phyloP scores from a whole-genome alignment of 2,113 vertebrate genomes.

The Polyodon spathula region DNA sequence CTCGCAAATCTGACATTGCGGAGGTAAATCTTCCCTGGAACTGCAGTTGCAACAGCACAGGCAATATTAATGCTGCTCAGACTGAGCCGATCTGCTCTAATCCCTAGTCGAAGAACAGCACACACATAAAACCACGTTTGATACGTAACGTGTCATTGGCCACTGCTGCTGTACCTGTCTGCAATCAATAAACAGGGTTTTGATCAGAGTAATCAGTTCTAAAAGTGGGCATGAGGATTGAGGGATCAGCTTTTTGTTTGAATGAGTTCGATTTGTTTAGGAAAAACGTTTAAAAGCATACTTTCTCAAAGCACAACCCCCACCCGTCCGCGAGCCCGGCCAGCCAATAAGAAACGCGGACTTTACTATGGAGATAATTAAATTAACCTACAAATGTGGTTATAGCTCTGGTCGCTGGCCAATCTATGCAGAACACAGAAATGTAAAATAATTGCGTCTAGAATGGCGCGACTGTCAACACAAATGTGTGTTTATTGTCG shows the following conservation, averaged over 20 bases:
- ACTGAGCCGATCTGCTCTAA: constrained; percentile 33
- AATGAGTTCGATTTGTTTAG: constrained; percentile 7
- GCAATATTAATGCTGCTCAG: constrained; percentile 45
- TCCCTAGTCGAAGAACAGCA: constrained; percentile 12
- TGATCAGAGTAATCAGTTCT: constrained; percentile 16
- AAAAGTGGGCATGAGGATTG: constrained; percentile 19
- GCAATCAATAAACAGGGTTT: constrained; percentile 34
- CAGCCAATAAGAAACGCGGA: background rate
- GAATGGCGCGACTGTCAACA: too few species aligned
- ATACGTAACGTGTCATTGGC: constrained; percentile 16
- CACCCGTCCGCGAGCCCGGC: too few species aligned
- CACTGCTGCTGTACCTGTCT: constrained; percentile 32
- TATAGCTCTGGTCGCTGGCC: background rate
- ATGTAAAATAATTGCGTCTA: background rate
- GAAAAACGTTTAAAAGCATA: background rate
- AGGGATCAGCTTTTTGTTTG: constrained; percentile 19
- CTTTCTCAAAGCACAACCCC: background rate
- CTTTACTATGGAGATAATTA: background rate
- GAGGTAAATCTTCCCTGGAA: constrained; percentile 33
- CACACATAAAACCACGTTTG: constrained; percentile 7
- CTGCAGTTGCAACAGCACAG: constrained; percentile 44
- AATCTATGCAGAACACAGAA: background rate
- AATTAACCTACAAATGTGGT: constrained; percentile 3
- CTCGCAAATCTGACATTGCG: constrained; percentile 28
- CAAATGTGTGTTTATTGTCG: too few species aligned